Conservation (phyloP, 2,113 vertebrate genomes). For the Trinectes maculatus region DNA sequence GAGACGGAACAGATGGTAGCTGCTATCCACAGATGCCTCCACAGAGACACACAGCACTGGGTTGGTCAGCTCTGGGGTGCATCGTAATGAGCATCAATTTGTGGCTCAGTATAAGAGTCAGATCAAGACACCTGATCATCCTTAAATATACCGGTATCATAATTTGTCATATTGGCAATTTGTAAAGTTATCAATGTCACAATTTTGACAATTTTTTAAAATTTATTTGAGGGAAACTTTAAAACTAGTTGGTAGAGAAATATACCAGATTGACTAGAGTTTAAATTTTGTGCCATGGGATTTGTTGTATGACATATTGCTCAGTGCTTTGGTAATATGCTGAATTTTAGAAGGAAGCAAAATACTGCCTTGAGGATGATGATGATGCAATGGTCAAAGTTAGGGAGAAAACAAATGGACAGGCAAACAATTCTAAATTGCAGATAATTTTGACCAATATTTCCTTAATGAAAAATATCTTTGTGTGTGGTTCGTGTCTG, state of each 20-base stretch:
- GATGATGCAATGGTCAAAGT: slow-evolving; percentile 5
- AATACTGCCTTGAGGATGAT: not conserved
- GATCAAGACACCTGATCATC: not conserved
- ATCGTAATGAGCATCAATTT: slow-evolving; percentile 10
- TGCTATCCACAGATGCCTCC: slow-evolving; percentile 63
- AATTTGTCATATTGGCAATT: not conserved
- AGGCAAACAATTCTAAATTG: no score
- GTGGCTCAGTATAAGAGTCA: not conserved
- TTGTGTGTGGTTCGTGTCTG: slow-evolving; percentile 1
- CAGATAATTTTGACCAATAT: not conserved
- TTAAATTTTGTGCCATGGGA: not conserved
- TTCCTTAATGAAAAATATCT: slow-evolving; percentile 16
- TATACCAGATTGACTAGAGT: not conserved
- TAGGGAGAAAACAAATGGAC: not conserved
- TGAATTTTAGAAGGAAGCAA: no score
- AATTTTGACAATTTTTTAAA: not conserved
- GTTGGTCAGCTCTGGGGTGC: slow-evolving; percentile 36
- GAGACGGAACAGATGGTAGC: slow-evolving; percentile 79
- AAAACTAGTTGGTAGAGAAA: not conserved
- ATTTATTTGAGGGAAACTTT: not conserved
- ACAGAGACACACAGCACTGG: slow-evolving; percentile 56
- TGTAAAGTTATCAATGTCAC: not conserved
- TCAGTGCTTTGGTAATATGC: not conserved
- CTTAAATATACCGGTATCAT: not conserved
- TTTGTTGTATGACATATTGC: not conserved